Evolutionary conservation across 2,888 invertebrate genomes (phyloP).

Genomic region (Thysanoteuthis rhombus): DNA sequence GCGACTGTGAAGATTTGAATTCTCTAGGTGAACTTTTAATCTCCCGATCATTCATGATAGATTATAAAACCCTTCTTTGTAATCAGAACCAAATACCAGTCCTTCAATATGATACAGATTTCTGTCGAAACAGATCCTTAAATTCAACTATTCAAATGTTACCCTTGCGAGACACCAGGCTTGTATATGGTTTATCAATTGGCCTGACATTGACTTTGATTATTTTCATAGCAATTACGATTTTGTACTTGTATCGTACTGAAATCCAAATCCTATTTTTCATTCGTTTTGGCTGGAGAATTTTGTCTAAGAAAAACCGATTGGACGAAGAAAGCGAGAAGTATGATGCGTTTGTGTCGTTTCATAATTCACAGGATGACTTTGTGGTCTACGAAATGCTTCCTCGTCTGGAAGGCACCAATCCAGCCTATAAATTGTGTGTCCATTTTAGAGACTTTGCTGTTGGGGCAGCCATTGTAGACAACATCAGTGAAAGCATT

Average conservation of each 20-base stretch:
- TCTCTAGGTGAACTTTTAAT: not conserved
- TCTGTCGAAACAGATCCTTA: not conserved
- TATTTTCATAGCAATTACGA: not conserved
- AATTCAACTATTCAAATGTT: not conserved
- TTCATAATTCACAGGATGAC: slow-evolving; percentile 80
- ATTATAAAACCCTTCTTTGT: not conserved
- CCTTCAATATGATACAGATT: not conserved
- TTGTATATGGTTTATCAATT: not conserved
- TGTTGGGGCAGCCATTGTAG: no score
- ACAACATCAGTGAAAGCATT: no score
- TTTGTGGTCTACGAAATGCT: slow-evolving; percentile 87
- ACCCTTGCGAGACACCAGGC: not conserved
- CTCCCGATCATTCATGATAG: not conserved
- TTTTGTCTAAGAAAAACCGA: not conserved
- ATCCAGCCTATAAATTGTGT: slow-evolving; percentile 75
- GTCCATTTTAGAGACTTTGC: slow-evolving; percentile 55
- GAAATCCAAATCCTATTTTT: slow-evolving; percentile 24
- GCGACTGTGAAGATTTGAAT: slow-evolving; percentile 40
- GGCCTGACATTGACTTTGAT: not conserved
- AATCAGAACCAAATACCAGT: not conserved
- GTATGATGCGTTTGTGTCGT: slow-evolving; percentile 90
- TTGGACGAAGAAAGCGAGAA: slow-evolving; percentile 35
- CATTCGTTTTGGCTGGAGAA: not conserved
- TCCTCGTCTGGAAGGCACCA: slow-evolving; percentile 83
- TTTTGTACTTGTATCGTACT: not conserved